Percentiles rank a stretch among this genome's conserved stretches.
Evolutionary conservation across 2,113 vertebrate genomes (phyloP).

Genomic region (Antechinus flavipes): DNA sequence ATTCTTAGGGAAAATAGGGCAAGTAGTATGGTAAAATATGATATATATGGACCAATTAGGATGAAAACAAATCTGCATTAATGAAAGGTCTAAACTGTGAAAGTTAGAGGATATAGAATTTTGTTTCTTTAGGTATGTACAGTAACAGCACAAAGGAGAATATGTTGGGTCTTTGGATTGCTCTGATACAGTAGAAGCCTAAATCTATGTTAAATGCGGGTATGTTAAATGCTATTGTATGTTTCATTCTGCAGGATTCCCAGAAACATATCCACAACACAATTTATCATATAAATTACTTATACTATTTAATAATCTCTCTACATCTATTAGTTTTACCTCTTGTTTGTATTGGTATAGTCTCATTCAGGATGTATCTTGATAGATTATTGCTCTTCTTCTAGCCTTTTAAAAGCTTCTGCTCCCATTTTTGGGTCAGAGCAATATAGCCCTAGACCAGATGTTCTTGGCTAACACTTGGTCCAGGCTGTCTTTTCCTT

Average conservation of each 20-base stretch:
- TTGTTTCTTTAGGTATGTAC: not conserved
- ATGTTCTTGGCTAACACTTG: not conserved
- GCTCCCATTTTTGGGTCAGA: not conserved
- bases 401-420: not conserved
- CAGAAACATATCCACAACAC: not conserved
- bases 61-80: not conserved
- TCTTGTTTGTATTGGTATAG: not conserved
- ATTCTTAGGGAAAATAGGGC: conserved; percentile 4
- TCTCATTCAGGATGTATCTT: not conserved
- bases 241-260: not conserved
- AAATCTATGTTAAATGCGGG: not conserved
- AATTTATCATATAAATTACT: not conserved
- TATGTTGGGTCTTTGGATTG: too few relatives aligned
- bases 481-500: not conserved
- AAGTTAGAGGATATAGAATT: not conserved
- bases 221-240: not conserved
- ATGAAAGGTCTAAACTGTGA: not conserved
- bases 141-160: not conserved
- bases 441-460: not conserved
- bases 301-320: conserved; percentile 7
- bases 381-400: not conserved
- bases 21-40: not conserved
- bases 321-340: not conserved
- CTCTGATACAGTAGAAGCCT: not conserved
- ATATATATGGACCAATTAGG: not conserved